Evolutionary conservation across 2,888 invertebrate genomes (phyloP), one percentile per base, ranked within the genome.

Genomic region (Synergus umbraculus): DNA sequence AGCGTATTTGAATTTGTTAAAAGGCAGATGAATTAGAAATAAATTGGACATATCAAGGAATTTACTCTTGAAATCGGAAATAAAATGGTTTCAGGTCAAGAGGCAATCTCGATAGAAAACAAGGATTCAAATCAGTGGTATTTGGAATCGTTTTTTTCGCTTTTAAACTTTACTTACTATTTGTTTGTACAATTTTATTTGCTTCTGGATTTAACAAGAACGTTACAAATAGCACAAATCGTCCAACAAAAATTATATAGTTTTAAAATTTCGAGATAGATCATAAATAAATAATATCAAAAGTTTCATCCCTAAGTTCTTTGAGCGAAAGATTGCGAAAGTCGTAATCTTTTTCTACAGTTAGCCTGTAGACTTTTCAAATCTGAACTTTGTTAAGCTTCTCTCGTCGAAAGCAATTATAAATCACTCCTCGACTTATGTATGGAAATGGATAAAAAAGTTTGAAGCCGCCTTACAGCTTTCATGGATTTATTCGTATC

Each of bases 241-340:
- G 15, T 22, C 29, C 44, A 29, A 22, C 22, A 22, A 22, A 22
- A 22, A 22, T 22, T 22, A 22, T 22, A 22, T 22, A 22, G 9
- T 46, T 69, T 49, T 9, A 49, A 69, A 69, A 13, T 69, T 69
- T 69, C 15, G 8, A 69, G 29, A 37, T 49, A 15, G 49, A 37
- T 69, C 49, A 69, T 49, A 69, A 69, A 69, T 69, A 69, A 54
- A 37, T 10, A 49, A 69, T 69, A 69, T 69, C 49, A 49, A 69
- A 69, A 69, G 69, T 49, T 67, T 69, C 29, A 49, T 49, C 37
- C 13, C 22, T 29, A 13, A 69, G 69, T 49, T 22, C 22, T 46
- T 10, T 69, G 67, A 46, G 13, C 7, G 9, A 15, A 49, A 69
- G 29, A 69, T 69, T 29, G 49, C 22, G 15, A 37, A 69, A 49